Evolutionary conservation across 2,888 invertebrate genomes (phyloP), one percentile per base, ranked within the genome.

Genomic region (Nymphalis polychloros): DNA sequence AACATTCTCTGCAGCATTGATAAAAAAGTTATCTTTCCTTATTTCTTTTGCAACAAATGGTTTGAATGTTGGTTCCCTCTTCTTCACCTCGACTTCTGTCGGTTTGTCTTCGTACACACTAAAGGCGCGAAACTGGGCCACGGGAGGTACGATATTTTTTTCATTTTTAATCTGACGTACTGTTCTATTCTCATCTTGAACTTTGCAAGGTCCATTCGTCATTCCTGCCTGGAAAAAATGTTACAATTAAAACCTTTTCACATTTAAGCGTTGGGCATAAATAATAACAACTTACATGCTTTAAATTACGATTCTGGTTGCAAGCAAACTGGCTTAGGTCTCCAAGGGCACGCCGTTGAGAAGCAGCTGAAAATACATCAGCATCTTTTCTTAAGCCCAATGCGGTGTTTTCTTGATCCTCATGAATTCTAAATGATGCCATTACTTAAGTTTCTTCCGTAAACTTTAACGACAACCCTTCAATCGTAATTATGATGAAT

Each of bases 401-500:
- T 73, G 92, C 84, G 77, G 94, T 91, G 88, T 97, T 97, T 89
- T 96, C 96, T 85, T 95, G 95, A 88, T 96, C 96, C 87, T 95
- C 95, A 87, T 95, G 95, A 82, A 96, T 95, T 88, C 95, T 94
- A 87, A 96, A 95, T 77, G 94, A 93, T 87, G 96, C 96, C 96
- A 96, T 96, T 88, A 84, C 83, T n/a, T 76, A 79, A 79, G 83
- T 80, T 84, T 79, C 78, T 84, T 87, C 85, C 86, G 88, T 88
- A 88, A 87, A 90, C 86, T 89, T 77, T 80, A 83, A 79, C 79
- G 74, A 81, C 71, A 79, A 74, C 75, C 83, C 69, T 75, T 82
- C 79, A 81, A 80, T 77, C 77, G 75, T 72, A 74, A 72, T 74
- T 77, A 76, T 77, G 79, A 78, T 78, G 73, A 75, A 78, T 79